A percentile compares a stretch with the other conserved stretches of the same genome.
phyloP scores from a whole-genome alignment of 1,140 invertebrate genomes.

The Saccostrea echinata region DNA sequence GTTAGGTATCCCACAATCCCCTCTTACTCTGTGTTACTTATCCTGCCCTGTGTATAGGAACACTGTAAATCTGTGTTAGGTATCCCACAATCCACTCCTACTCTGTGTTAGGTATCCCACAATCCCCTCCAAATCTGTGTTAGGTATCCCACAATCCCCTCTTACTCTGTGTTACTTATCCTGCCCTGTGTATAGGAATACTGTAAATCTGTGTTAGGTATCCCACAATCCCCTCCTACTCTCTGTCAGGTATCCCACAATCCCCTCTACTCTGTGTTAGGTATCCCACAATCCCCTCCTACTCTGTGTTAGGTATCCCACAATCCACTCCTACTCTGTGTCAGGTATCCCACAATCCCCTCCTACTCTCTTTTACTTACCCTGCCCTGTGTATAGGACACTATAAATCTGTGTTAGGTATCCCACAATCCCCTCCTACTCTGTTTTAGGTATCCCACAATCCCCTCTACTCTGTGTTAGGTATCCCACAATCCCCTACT shows the following conservation, averaged over 20 bases:
- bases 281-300: too few relatives aligned
- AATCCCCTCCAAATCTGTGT: background rate
- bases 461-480: too few relatives aligned
- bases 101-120: too few relatives aligned
- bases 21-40: constrained; percentile 80
- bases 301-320: constrained; percentile 77
- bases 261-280: constrained; percentile 74
- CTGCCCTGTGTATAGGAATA: too few relatives aligned
- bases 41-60: too few relatives aligned
- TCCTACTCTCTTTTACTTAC: too few relatives aligned
- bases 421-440: too few relatives aligned
- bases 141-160: constrained; percentile 60
- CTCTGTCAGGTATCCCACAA: constrained; percentile 81
- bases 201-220: constrained; percentile 68
- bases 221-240: constrained; percentile 81
- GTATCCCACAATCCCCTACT: too few relatives aligned
- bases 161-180: constrained; percentile 77
- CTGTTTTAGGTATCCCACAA: too few relatives aligned
- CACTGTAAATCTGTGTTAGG: constrained; percentile 64
- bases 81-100: too few relatives aligned
- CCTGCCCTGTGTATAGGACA: too few relatives aligned
- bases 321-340: constrained; percentile 42
- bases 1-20: constrained; percentile 80
- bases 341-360: constrained; percentile 81
- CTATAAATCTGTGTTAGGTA: too few relatives aligned